These are phyloP conservation scores for Thymallus thymallus DNA, from an alignment of 2,113 vertebrate species.

Conservation along the genomic window DNA sequence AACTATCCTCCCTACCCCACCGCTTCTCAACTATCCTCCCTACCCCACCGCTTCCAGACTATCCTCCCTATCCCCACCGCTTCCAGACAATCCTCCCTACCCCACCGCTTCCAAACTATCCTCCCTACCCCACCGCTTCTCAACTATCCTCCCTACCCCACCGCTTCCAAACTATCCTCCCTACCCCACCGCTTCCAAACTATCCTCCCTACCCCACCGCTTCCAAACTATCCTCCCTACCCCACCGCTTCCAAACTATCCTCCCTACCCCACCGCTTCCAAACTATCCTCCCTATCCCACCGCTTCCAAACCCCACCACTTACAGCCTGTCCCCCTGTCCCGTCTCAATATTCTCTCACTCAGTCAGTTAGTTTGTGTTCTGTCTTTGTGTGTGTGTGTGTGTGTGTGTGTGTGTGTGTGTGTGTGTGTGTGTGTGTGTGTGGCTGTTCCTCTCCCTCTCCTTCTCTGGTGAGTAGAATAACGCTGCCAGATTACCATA, in stretches of 20 bases:
- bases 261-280: too few relatives aligned
- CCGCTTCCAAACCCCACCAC: too few relatives aligned
- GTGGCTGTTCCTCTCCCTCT: constrained; percentile 56
- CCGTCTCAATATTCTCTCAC: too few relatives aligned
- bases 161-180: background rate
- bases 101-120: background rate
- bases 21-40: background rate
- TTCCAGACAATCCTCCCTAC: background rate
- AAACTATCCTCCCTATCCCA: background rate
- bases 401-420: constrained; percentile 27
- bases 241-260: background rate
- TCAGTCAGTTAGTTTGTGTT: constrained; percentile 31
- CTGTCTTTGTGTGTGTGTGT: constrained; percentile 2
- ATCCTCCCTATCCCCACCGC: too few relatives aligned
- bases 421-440: constrained; percentile 38
- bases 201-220: background rate
- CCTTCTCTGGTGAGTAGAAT: constrained; percentile 74
- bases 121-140: too few relatives aligned
- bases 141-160: background rate
- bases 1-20: background rate
- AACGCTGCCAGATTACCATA: constrained; percentile 80
- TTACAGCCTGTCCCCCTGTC: too few relatives aligned
- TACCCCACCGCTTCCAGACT: too few relatives aligned
- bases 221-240: background rate
- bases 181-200: too few relatives aligned